Percentiles rank a stretch among this genome's conserved stretches.
phyloP scores from a whole-genome alignment of 1,140 invertebrate species.

The Brevipalpus yothersi region DNA sequence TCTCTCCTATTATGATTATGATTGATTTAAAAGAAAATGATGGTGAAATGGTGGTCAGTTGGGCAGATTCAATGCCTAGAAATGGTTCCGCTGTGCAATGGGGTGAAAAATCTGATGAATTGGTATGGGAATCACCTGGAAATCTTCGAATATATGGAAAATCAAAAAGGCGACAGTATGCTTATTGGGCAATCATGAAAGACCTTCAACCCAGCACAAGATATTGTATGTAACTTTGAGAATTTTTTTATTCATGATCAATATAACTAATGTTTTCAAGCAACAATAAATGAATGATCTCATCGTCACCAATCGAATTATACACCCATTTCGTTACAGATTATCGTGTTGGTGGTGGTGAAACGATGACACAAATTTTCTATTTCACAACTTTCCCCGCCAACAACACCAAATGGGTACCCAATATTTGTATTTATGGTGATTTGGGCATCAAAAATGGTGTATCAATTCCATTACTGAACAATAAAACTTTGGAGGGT shows the following conservation, averaged over 20 bases:
- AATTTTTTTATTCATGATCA: not conserved
- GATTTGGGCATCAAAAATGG: slow-evolving; percentile 29
- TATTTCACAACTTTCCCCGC: slow-evolving; percentile 18
- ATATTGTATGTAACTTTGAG: slow-evolving; percentile 30
- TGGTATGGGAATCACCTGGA: slow-evolving; percentile 24
- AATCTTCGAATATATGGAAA: slow-evolving; percentile 41
- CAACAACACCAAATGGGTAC: slow-evolving; percentile 20
- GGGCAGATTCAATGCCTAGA: not conserved
- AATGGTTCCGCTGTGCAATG: slow-evolving; percentile 44
- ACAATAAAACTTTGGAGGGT: slow-evolving; percentile 46
- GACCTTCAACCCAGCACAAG: slow-evolving; percentile 29
- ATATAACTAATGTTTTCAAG: not conserved
- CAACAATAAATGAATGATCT: not conserved
- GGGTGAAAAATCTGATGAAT: slow-evolving; percentile 28
- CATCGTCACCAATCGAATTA: not conserved
- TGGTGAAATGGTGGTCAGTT: not conserved
- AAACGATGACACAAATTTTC: not conserved
- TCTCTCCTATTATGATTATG: too few relatives aligned
- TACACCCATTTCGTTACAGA: not conserved
- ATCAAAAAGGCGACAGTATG: slow-evolving; percentile 37
- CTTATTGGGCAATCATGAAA: slow-evolving; percentile 40
- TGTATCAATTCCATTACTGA: slow-evolving; percentile 36
- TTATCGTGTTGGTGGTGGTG: not conserved
- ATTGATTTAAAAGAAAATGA: too few relatives aligned
- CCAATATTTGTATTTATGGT: slow-evolving; percentile 25